Base-by-base conservation (phyloP, 92 coral and sea anemone genomes). In the Actinernus sp. region DNA sequence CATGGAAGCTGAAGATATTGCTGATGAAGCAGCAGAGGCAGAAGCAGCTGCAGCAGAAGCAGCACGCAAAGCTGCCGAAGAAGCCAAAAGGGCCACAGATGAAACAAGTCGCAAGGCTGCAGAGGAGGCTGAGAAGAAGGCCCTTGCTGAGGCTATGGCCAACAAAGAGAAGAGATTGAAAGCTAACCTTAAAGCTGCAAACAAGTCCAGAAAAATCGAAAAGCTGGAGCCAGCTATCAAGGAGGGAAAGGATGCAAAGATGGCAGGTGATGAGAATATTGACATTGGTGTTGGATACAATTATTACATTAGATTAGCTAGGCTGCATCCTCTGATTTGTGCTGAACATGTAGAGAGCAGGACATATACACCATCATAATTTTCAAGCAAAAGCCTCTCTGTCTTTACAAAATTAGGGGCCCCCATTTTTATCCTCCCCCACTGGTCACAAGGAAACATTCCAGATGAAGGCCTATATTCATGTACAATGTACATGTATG, bases 61-160 rank as follows among this genome's bases (percentile, higher is more conserved):
- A 12, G 98, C 98, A 18, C 74, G 88, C 39, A 45, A 82, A 38
- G 98, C 98, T 19, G 98, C 98, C 16, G 98, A 87, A 56, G 92
- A 69, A 27, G 98, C 97, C 41, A 87, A 84, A 68, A 54, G 56
- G 57, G 98, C 98, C 2, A 55, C 71, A 36, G 98, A 94, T 67
- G 98, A 91, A 53, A 95, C 78, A 63, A 88, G 89, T 32, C 94
- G 92, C 18, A 75, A 85, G 72, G 95, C 89, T 68, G 98, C 98
- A 12, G 92, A 79, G 52, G 98, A 94, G 62, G 98, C 98, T 18
- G 93, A 91, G 85, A 94, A 94, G 83, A 94, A 94, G 55, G 98
- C 98, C 26, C 88, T 94, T 33, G 97, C 95, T 11, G 95, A 87
- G 27, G 98, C 98, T 56, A 70, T 74, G 71, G 91, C 91, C 23